Evolutionary conservation across 2,113 vertebrate species (phyloP).

Genomic region (Amblyornis subalaris): DNA sequence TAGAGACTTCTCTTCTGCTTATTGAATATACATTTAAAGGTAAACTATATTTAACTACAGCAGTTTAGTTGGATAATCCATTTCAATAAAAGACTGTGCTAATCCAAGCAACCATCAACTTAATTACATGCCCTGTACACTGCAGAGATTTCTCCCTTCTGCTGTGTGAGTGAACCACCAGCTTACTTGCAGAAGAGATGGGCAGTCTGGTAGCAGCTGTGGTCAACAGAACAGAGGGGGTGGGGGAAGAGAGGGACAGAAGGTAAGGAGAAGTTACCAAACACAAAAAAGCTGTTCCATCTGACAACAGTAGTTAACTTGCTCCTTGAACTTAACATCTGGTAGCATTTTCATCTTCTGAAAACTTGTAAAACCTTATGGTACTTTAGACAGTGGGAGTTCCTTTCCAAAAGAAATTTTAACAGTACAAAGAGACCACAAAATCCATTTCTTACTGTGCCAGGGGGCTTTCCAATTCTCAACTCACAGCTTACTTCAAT

Average conservation of each 20-base stretch:
- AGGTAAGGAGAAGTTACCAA: background rate
- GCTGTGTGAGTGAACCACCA: background rate
- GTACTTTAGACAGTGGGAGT: constrained; percentile 63
- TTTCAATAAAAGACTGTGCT: background rate
- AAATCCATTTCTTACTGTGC: constrained; percentile 55
- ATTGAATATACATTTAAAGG: background rate
- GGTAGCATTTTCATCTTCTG: constrained; percentile 73
- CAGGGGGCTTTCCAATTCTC: constrained; percentile 48
- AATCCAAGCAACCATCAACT: background rate
- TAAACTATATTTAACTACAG: background rate
- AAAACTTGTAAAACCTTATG: constrained; percentile 71
- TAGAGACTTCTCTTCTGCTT: background rate
- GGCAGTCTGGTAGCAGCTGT: background rate
- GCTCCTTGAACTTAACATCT: constrained; percentile 71
- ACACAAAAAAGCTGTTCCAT: constrained; percentile 7
- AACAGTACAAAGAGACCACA: constrained; percentile 67
- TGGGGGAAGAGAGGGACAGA: background rate
- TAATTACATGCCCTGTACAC: background rate
- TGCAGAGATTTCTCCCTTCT: background rate
- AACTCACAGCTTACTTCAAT: background rate
- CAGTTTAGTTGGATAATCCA: background rate
- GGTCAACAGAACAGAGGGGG: background rate
- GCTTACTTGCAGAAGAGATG: background rate
- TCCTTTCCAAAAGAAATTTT: constrained; percentile 63
- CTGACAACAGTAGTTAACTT: constrained; percentile 57